Evolutionary conservation across 2,888 invertebrate genomes (phyloP), one percentile per base, ranked within the genome.

Genomic region (Teinopalpus imperialis): DNA sequence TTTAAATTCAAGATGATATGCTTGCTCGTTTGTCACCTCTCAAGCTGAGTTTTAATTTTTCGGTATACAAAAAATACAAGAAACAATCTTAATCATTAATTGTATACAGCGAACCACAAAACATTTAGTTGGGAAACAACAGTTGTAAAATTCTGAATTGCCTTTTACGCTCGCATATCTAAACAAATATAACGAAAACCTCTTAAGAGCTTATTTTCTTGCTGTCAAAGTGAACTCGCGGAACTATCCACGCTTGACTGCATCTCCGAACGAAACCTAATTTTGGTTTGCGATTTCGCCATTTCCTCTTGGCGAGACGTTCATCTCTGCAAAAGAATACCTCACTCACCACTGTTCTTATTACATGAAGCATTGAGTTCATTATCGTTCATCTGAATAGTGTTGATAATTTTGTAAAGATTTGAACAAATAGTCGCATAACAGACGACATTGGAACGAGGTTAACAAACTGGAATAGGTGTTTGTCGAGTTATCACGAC

Each of bases 221-320:
- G 16, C 48, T 36, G 24, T 51, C 48, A 51, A 51, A 51, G 44
- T 27, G 18, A 46, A 40, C 34, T 40, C 29, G 40, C 48, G 48
- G 14, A 48, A 51, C 44, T 48, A 45, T 48, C 48, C 32, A 21
- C 36, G 42, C 30, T 42, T 40, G 27, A 45, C 40, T 54, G 53
- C 55, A 49, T 55, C 52, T 49, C 49, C 53, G 51, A 54, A 56
- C 54, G 54, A 56, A 59, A 61, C 53, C 54, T 56, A 60, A 60
- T 60, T 59, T 54, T 52, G 52, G 51, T 52, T 52, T 54, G 52
- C 54, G 55, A 56, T 58, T 46, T 56, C 46, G 51, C 52, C 48
- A 53, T 59, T 56, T 60, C 59, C 55, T 36, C 49, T 51, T 44
- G 43, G 43, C 45, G 49, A 24, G 52, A 52, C 44, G 53, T 51